Evolutionary conservation across 2,888 invertebrate species (phyloP), one percentile per base, ranked within the genome.

Genomic region (Drosophila longiperda): DNA sequence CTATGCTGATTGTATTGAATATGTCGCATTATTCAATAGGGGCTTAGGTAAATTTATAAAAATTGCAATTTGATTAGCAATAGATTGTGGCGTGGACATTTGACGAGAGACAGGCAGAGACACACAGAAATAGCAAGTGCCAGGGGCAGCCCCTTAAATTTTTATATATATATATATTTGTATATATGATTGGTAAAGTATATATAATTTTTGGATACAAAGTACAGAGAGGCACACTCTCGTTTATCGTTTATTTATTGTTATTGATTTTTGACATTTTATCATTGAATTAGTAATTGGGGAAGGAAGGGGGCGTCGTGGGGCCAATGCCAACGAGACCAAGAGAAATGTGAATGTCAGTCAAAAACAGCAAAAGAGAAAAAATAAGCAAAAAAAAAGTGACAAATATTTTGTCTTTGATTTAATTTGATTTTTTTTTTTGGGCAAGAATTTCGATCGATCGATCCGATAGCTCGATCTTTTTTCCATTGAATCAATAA

Each of bases 251-350:
- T 85, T 89, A 83, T 90, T 88, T 90, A 90, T 89, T 81, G 79
- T 89, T 89, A 88, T 89, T 90, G 90, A 90, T 90, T 88, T 90
- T 88, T 89, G 88, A 88, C 88, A 88, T 90, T 89, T 89, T 87
- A 89, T 88, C 89, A 89, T 90, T 90, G 90, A 90, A 89, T 90
- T 90, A 88, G 75, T 66, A 64, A 80, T 64, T 64, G 67, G 26
- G 8, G 8, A 48, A 52, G 11, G 54, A 34, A 48, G 55, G 54
- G 62, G 45, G 3, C 32, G 58, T 50, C 20, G 65, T 50, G 32
- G 32, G 45, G 52, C 45, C 57, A 55, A 50, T 32, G 26, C 29
- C 45, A 49, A 61, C 36, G 58, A 49, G 57, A 57, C 45, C 52
- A 45, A 62, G 49, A 59, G 63, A 73, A 53, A 73, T 66, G 65